Evolutionary conservation across 1,140 invertebrate species (phyloP).

Genomic region (Papilio glaucus): DNA sequence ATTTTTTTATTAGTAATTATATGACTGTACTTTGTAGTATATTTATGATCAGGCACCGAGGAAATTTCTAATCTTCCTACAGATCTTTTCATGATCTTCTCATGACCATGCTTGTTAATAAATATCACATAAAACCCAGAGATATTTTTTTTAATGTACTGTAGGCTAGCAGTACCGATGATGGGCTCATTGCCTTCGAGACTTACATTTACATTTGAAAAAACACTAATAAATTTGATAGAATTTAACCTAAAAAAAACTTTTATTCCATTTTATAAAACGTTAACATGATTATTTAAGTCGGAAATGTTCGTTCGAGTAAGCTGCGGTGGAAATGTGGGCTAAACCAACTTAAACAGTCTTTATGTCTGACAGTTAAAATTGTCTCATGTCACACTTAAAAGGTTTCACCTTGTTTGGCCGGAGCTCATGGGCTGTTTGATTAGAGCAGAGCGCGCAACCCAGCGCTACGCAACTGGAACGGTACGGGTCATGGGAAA

Average conservation of each 20-base stretch:
- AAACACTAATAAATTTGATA: no score
- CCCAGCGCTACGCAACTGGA: slow-evolving; percentile 48
- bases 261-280: not conserved
- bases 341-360: slow-evolving; percentile 3
- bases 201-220: no score
- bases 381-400: slow-evolving; percentile 19
- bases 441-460: slow-evolving; percentile 8
- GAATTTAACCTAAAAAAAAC: not conserved
- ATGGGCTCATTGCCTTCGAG: no score
- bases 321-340: slow-evolving; percentile 14
- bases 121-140: no score
- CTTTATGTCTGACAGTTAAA: slow-evolving; percentile 9
- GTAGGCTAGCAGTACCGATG: no score
- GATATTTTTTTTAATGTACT: no score
- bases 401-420: slow-evolving; percentile 20
- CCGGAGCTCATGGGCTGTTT: not conserved
- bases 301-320: not conserved
- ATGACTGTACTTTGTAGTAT: no score
- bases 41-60: no score
- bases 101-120: no score
- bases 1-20: no score
- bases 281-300: not conserved
- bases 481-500: slow-evolving; percentile 53
- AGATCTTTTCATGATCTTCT: no score
- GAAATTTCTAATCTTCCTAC: no score